Evolutionary conservation across 2,888 invertebrate species (phyloP), one percentile per base, ranked within the genome.

Genomic region (Apodemia mormo): DNA sequence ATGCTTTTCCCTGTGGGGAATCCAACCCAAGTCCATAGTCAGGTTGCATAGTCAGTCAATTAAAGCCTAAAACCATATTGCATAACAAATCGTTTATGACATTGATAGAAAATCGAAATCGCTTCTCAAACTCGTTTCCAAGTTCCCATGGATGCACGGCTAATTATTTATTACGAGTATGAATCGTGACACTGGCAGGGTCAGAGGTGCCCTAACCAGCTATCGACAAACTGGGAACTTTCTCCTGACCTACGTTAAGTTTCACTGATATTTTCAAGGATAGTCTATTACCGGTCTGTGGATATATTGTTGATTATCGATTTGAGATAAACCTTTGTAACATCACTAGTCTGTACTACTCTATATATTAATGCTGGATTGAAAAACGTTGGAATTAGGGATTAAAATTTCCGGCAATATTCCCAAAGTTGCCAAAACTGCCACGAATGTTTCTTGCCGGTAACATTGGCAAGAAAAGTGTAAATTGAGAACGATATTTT

Each of bases 11-110:
- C n/a, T n/a, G n/a, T n/a, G n/a, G n/a, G n/a, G n/a, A n/a, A n/a
- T n/a, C n/a, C n/a, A n/a, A n/a, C n/a, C n/a, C n/a, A n/a, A n/a
- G n/a, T n/a, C n/a, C n/a, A n/a, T n/a, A n/a, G n/a, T n/a, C n/a
- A n/a, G n/a, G n/a, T n/a, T n/a, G n/a, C n/a, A n/a, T n/a, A n/a
- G 40, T 1, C 1, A 1, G 2, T 1, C 8, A 40, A 40, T 1
- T 40, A 40, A 7, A 40, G 8, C 8, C 40, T 40, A 8, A 40
- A 45, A 45, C 4, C 12, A 10, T 45, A 45, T 73, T 73, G 76
- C 77, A 82, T 80, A 79, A 71, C 72, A 72, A 70, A 72, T 68
- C 72, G 22, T 54, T 14, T 37, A 22, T 54, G 10, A 7, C 29
- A 22, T 37, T 4, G n/a, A 67, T 37, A n/a, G 56, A 37, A 43